Evolutionary conservation across 1,140 invertebrate species (phyloP), one percentile per base, ranked within the genome.

Genomic region (Bombus confusus): DNA sequence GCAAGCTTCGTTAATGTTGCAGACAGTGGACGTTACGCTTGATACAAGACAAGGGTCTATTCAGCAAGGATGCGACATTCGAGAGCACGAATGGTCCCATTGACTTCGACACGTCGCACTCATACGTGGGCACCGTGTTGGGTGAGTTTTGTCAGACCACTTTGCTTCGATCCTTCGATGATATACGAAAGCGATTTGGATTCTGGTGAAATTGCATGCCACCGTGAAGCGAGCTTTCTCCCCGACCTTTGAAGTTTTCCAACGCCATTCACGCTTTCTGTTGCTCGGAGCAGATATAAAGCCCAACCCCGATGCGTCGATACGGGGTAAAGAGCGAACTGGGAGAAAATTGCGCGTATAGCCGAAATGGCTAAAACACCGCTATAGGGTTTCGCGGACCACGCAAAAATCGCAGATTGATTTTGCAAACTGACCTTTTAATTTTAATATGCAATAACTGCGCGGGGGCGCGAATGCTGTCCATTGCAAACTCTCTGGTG

Each of bases 1-100:
- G 18, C 6, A 9, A 41, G 34, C 12, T 39, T 43, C 8, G 0
- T 86, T 91, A 88, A 90, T 90, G 91, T 96, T 96, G 1, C 96
- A 98, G 98, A 94, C 96, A 97, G 76, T 98, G 98, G 96, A 97
- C 97, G 77, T 93, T 98, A 92, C 96, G 96, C 82, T 96, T 98
- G 91, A 96, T 96, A 86, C 97, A 96, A 43, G 97, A 98, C 93
- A 95, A 96, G 83, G 96, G 96, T 75, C 95, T 98, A 83, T 98
- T 98, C 94, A 96, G 97, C 76, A 96, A 97, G 41, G 97, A 98
- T 92, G 97, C 97, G 41, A 96, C 97, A 89, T 98, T 99, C 93
- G 98, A 98, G 93, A 96, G 96, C 57, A 97, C 97, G 15, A 92
- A 95, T 62, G 97, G 97, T 43, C 96, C 96, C 59, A 95, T 98